Evolutionary conservation across 2,888 invertebrate species (phyloP).

Genomic region (Phyto melanocephala): DNA sequence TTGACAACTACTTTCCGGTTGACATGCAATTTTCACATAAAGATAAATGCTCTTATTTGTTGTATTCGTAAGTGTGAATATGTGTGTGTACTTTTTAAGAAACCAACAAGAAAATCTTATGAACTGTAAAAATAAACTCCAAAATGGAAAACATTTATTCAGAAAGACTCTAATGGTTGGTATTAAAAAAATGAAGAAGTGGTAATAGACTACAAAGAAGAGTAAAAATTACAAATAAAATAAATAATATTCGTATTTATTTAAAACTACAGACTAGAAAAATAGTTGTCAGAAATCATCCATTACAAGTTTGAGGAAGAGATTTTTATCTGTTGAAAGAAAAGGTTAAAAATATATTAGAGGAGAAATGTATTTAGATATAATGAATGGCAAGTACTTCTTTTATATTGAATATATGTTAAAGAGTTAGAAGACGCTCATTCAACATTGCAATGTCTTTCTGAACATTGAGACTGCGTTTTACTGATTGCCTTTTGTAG

Average conservation of each 20-base stretch:
- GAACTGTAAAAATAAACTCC: slow-evolving; percentile 50
- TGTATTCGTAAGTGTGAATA: neutral
- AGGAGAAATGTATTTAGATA: no score
- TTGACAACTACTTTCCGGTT: slow-evolving; percentile 79
- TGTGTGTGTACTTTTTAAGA: slow-evolving; percentile 49
- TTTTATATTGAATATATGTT: no score
- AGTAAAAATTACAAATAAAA: neutral
- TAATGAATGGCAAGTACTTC: no score
- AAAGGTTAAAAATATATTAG: no score
- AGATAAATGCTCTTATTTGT: slow-evolving; percentile 33
- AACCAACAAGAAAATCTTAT: neutral
- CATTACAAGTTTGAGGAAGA: neutral
- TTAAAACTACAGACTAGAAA: neutral
- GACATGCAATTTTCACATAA: slow-evolving; percentile 77
- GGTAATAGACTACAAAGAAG: neutral
- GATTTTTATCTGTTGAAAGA: no score
- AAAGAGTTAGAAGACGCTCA: no score
- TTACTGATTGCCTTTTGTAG: no score
- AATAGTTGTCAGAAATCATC: neutral
- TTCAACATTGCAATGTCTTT: no score
- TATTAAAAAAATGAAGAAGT: neutral
- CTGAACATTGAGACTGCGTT: no score
- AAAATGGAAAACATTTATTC: slow-evolving; percentile 23
- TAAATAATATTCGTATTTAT: neutral
- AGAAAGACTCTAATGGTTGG: slow-evolving; percentile 22